Evolutionary conservation across 2,113 vertebrate genomes (phyloP), one percentile per base, ranked within the genome.

Genomic region (Oncorhynchus mykiss): DNA sequence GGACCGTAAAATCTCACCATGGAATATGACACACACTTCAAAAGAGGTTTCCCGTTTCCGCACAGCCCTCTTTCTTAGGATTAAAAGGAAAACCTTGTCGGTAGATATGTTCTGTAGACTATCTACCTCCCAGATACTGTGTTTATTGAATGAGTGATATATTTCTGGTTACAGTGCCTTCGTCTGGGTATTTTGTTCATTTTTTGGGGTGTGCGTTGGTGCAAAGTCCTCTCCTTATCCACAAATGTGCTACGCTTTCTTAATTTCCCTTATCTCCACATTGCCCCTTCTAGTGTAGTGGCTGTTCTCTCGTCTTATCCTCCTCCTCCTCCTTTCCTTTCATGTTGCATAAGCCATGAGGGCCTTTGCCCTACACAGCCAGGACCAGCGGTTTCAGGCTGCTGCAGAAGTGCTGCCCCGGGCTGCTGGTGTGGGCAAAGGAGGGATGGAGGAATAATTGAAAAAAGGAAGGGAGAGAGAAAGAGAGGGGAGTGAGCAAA

Each of bases 1-100:
- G 75, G 69, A 78, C 83, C 83, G 77, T 81, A 84, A 89, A 92
- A 89, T 92, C 86, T 76, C 88, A 87, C 86, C 79, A 78, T 75
- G 75, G 78, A 66, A 70, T 62, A 82, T 73, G 81, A 90, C 87
- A 88, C 88, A 91, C 71, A 89, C 91, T 90, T 91, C 88, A 92
- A 92, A 92, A 76, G 79, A 72, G 3, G 62, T 80, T 89, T 79
- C 78, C 83, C 82, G 84, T 81, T 65, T 86, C 82, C 75, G 65
- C 78, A 73, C 80, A 82, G 81, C 82, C 80, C 76, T 79, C 79
- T 9, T 22, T 88, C 82, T 54, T 16, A 54, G 51, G 51, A 54
- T 54, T 54, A 54, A 54, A 18, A 54, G 51, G 16, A 54, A 54
- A 54, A 3, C 51, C 51, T 54, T 1, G 1, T 54, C 16, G 12